Conservation (phyloP, 1,140 invertebrate genomes). For the Drosophila subobscura region DNA sequence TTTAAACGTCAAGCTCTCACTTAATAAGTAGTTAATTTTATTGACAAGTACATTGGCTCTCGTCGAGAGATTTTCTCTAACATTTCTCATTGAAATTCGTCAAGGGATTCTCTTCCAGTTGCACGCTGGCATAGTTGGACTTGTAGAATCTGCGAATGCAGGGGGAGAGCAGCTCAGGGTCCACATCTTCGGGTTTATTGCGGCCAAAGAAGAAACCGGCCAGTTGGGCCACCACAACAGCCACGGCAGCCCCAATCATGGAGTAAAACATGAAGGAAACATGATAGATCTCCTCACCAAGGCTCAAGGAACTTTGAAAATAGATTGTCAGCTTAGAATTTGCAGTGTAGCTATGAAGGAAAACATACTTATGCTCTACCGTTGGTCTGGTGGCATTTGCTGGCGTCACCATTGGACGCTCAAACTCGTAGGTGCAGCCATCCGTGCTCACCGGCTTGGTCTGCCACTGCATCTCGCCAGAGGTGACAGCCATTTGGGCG, state of each 20-base stretch:
- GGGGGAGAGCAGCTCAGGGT: conserved; percentile 62
- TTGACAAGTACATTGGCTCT: conserved; percentile 24
- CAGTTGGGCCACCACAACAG: conserved; percentile 37
- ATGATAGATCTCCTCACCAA: conserved; percentile 63
- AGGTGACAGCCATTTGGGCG: conserved; percentile 88
- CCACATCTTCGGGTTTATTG: conserved; percentile 51
- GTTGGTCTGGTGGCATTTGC: conserved; percentile 63
- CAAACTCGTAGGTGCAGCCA: conserved; percentile 86
- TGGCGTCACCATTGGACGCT: conserved; percentile 66
- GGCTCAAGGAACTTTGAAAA: conserved; percentile 44
- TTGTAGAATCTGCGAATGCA: conserved; percentile 52
- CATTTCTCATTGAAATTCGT: conserved; percentile 39
- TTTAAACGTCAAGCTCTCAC: not conserved
- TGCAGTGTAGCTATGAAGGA: not conserved
- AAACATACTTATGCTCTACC: conserved; percentile 44
- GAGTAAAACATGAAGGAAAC: conserved; percentile 71
- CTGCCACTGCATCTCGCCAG: conserved; percentile 85
- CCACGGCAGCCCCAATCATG: conserved; percentile 35
- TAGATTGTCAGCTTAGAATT: not conserved
- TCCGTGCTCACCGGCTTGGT: conserved; percentile 86
- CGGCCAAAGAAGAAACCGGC: conserved; percentile 56
- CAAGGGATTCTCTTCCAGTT: conserved; percentile 42
- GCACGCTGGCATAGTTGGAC: conserved; percentile 51
- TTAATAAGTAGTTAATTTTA: conserved; percentile 19
- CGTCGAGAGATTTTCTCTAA: conserved; percentile 29